phyloP scores from a whole-genome alignment of 2,888 invertebrate species.

The Mesochorus sp. region DNA sequence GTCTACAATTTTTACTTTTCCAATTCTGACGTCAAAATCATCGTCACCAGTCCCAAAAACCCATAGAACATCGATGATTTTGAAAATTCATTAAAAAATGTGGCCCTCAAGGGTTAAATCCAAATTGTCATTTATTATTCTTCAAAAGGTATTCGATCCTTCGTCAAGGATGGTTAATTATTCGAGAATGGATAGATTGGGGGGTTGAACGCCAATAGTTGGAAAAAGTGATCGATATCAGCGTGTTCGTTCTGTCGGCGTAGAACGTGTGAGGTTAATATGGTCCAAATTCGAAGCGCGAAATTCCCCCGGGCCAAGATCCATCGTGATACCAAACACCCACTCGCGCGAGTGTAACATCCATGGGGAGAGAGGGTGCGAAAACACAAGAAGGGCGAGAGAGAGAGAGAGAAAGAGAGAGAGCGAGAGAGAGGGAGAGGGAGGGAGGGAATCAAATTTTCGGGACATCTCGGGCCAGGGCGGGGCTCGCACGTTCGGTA shows the following conservation, averaged over 20 bases:
- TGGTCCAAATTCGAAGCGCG: conserved; percentile 17
- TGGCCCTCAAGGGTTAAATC: background rate
- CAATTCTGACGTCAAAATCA: too few species aligned
- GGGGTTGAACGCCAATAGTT: conserved; percentile 1
- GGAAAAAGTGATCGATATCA: conserved; percentile 50
- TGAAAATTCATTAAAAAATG: background rate
- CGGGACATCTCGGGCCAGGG: conserved; percentile 73
- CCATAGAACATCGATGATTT: too few species aligned
- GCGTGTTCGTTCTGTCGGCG: conserved; percentile 23
- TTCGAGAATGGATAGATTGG: background rate
- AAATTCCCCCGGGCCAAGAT: conserved; percentile 30
- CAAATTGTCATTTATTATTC: conserved; percentile 15
- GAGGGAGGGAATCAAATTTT: conserved; percentile 65
- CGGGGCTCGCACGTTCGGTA: conserved; percentile 80
- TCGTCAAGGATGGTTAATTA: background rate
- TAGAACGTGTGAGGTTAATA: conserved; percentile 36
- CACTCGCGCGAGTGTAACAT: background rate
- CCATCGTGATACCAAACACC: conserved; percentile 40
- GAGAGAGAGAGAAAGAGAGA: conserved; percentile 47
- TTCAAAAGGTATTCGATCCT: background rate
- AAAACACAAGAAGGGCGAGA: background rate
- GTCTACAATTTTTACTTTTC: too few species aligned
- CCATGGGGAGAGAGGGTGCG: conserved; percentile 7
- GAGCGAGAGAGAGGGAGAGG: background rate
- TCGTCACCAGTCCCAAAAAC: too few species aligned